Evolutionary conservation across 2,113 vertebrate species (phyloP).

Genomic region (Gnathonemus echidnorhynchus): DNA sequence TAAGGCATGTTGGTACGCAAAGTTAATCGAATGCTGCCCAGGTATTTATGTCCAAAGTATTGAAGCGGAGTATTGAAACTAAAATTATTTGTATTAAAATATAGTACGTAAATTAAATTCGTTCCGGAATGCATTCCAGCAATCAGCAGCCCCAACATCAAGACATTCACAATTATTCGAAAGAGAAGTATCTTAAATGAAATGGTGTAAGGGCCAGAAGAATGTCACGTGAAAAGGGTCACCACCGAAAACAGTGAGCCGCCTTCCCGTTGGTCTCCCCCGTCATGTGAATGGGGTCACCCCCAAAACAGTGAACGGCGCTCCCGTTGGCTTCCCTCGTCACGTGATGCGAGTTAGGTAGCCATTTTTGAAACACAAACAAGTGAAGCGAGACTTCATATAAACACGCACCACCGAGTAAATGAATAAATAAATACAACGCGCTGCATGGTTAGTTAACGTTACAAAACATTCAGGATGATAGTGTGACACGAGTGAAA

Average conservation of each 20-base stretch:
- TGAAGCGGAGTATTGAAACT: background rate
- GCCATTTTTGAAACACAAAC: slow-evolving; percentile 66
- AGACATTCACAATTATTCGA: background rate
- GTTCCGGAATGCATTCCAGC: background rate
- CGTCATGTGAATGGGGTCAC: background rate
- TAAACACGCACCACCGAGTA: slow-evolving; percentile 21
- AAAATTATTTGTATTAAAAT: background rate
- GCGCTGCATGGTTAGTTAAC: background rate
- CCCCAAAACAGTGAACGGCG: background rate
- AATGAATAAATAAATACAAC: slow-evolving; percentile 12
- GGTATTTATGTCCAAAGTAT: background rate
- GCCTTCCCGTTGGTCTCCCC: background rate
- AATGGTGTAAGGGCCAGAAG: background rate
- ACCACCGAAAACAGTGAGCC: background rate
- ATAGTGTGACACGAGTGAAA: background rate
- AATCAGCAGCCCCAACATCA: background rate
- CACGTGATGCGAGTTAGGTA: slow-evolving; percentile 55
- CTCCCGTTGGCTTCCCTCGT: background rate
- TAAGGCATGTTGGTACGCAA: background rate
- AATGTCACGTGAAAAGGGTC: slow-evolving; percentile 6
- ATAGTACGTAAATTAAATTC: background rate
- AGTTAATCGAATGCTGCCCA: background rate
- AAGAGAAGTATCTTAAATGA: background rate
- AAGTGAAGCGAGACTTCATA: slow-evolving; percentile 39
- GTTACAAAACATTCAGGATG: background rate